A percentile compares a stretch with the other conserved stretches of the same genome.
Evolutionary conservation across 2,797 vertebrate genomes (phyloP).

Genomic region (Propithecus perrieri): DNA sequence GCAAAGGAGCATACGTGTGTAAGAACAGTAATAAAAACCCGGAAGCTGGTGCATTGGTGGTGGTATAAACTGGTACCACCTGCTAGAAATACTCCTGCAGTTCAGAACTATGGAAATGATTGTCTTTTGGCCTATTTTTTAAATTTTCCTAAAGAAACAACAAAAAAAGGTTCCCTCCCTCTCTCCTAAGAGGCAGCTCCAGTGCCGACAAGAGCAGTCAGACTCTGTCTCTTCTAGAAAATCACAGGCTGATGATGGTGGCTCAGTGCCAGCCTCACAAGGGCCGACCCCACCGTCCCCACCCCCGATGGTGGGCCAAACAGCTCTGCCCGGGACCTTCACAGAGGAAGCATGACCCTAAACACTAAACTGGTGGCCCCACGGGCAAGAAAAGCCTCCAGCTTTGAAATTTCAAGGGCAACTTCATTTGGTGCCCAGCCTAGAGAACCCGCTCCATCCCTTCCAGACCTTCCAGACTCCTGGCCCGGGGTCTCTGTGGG

Average conservation of each 20-base stretch:
- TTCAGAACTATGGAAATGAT: neutral
- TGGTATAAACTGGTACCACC: fast-evolving
- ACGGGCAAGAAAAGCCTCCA: neutral
- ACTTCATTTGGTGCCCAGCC: neutral
- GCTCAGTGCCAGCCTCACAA: neutral
- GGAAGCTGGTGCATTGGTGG: neutral
- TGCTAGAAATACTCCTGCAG: neutral
- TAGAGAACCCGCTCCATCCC: neutral
- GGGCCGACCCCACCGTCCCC: neutral
- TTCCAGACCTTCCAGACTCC: neutral
- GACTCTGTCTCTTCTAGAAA: neutral
- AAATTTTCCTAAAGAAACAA: neutral
- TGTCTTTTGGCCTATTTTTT: neutral
- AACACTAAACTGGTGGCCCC: fast-evolving
- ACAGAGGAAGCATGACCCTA: neutral
- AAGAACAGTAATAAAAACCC: neutral
- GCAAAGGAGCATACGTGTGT: fast-evolving
- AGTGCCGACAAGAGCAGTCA: neutral
- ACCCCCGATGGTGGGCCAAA: fast-evolving
- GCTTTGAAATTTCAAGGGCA: neutral
- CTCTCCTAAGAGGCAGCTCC: neutral
- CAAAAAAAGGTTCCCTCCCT: too few relatives aligned
- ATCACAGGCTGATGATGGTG: neutral
- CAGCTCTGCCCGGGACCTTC: neutral
- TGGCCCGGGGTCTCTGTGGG: neutral